Evolutionary conservation across 2,797 vertebrate genomes (phyloP), one percentile per base, ranked within the genome.

Genomic region (Meriones psammophilus): DNA sequence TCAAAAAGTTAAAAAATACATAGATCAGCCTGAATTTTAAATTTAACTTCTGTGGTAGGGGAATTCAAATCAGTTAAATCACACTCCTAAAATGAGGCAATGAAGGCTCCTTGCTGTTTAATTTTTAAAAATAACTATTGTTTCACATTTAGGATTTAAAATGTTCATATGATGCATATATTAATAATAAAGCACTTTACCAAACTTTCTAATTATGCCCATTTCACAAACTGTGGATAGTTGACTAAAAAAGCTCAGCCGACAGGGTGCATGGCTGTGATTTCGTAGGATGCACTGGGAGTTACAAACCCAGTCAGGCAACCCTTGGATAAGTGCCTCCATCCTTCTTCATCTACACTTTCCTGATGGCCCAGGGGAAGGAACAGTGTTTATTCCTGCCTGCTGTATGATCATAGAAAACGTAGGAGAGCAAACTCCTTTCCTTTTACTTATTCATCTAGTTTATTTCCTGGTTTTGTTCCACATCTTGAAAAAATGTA

Each of bases 131-230:
- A 85, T 14, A 80, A 58, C 24, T 68, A 33, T 54, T 46, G 1
- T 79, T 92, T 93, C 42, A 87, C 17, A 94, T n/a, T 91, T 91
- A 78, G 22, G 91, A 89, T 78, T 56, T 80, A 87, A 80, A 62
- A 28, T 92, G 50, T 68, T 8, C 10, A 76, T 50, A 8, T 85
- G 12, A 30, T 80, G 80, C 5, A 3, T 87, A 74, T 60, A 89
- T 88, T 86, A 83, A 20, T 50, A 60, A 93, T 83, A 81, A 90
- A 50, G 68, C 85, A 1, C 5, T 54, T 73, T 90, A n/a, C 66
- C 30, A 93, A 64, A 85, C 8, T 83, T 74, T 92, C 30, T 74
- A 86, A 64, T 85, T 26, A 80, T 88, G 30, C 92, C 4, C 8
- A 81, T 42, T 94, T 3, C 20, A 81, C 39, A 85, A 77, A 18